Conservation (phyloP, 2,797 vertebrate species). For the Cuniculus paca region DNA sequence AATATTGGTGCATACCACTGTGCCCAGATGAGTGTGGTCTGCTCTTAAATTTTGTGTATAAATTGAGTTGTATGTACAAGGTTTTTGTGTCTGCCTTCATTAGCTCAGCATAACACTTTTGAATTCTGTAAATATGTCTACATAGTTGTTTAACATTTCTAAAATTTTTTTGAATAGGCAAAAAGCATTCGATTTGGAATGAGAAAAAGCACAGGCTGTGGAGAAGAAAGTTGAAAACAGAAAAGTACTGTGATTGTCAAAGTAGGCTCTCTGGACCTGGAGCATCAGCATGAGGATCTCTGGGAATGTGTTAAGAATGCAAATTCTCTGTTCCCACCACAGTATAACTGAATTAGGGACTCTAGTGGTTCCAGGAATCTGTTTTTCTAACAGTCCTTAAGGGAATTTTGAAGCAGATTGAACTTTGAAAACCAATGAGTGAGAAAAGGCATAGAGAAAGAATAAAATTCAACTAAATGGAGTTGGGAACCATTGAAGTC, state of each 20-base stretch:
- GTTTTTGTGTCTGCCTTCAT: not conserved
- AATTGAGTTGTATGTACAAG: not conserved
- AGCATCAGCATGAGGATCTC: not conserved
- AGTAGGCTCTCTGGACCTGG: not conserved
- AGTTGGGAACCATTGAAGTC: not conserved
- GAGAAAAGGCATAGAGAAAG: not conserved
- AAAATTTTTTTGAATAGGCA: not conserved
- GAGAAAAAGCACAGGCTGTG: not conserved
- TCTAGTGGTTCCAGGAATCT: not conserved
- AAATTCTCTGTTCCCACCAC: not conserved
- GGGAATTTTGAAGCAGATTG: conserved; percentile 17
- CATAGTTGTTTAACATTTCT: not conserved
- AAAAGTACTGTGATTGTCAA: not conserved
- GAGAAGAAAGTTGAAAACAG: conserved; percentile 6
- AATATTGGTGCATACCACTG: too few relatives aligned
- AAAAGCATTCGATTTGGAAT: not conserved
- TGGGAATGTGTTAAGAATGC: not conserved
- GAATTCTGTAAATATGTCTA: not conserved
- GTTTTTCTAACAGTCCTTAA: not conserved
- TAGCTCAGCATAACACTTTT: not conserved
- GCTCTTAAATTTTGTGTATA: not conserved
- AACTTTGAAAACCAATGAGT: conserved; percentile 25
- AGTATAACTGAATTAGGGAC: conserved; percentile 13
- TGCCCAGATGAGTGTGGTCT: not conserved
- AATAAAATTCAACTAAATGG: conserved; percentile 29